Evolutionary conservation across 2,888 invertebrate species (phyloP).

Genomic region (Iselma pallidipennis): DNA sequence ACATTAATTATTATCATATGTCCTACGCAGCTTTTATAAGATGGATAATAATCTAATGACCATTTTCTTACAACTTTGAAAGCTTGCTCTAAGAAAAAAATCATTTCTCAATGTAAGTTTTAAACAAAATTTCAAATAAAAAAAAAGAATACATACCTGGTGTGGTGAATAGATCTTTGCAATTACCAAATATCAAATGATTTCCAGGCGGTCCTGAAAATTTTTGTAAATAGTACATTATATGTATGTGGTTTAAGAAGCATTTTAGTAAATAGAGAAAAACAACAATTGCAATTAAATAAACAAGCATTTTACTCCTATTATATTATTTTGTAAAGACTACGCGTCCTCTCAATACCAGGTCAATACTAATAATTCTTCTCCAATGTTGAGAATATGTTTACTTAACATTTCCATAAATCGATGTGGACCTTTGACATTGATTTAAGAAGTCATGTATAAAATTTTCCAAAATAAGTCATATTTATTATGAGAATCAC

Average conservation of each 20-base stretch:
- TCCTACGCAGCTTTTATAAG: slow-evolving; percentile 18
- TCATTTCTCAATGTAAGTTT: no score
- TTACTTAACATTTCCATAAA: no score
- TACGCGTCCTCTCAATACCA: no score
- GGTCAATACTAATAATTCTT: no score
- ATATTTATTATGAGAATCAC: no score
- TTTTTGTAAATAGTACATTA: not conserved
- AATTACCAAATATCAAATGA: not conserved
- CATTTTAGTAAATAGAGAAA: not conserved
- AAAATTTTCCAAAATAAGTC: no score
- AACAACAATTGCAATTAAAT: not conserved
- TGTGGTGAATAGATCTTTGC: not conserved
- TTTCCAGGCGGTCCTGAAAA: not conserved
- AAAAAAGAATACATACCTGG: not conserved
- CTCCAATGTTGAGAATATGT: no score
- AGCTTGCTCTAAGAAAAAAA: slow-evolving; percentile 21
- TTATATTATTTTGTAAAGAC: no score
- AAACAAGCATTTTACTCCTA: not conserved
- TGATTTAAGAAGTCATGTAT: no score
- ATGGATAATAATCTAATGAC: slow-evolving; percentile 18
- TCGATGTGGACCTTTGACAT: no score
- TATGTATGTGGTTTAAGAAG: not conserved
- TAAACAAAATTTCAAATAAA: no score
- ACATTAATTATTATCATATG: slow-evolving; percentile 24
- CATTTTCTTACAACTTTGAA: slow-evolving; percentile 20